Percentiles rank a stretch among this genome's conserved stretches.
These are phyloP conservation scores for Galerucella calmariensis DNA, from an alignment of 2,888 invertebrate genomes.

Conservation along the genomic window DNA sequence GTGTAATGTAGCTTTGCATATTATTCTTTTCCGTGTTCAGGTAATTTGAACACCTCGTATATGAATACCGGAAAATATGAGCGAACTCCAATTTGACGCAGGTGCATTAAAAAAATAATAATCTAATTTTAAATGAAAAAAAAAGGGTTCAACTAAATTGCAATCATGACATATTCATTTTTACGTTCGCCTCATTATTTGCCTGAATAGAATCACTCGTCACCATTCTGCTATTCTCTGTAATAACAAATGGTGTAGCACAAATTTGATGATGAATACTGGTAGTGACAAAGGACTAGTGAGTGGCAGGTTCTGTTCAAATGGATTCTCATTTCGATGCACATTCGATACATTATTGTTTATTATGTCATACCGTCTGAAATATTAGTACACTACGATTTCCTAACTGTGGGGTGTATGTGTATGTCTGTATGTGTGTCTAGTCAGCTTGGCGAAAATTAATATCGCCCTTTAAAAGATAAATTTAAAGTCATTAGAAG, in stretches of 20 bases:
- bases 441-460: not conserved
- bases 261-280: conserved; percentile 62
- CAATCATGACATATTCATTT: conserved; percentile 17
- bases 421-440: not conserved
- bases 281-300: conserved; percentile 54
- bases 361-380: conserved; percentile 35
- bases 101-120: not conserved
- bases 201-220: conserved; percentile 34
- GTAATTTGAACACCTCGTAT: not conserved
- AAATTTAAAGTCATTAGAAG: not conserved
- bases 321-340: conserved; percentile 58
- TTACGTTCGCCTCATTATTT: conserved; percentile 21
- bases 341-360: conserved; percentile 58
- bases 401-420: not conserved
- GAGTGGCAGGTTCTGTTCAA: conserved; percentile 56
- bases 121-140: not conserved
- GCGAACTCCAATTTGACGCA: not conserved
- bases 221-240: conserved; percentile 30
- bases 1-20: too few species aligned
- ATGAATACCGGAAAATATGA: not conserved
- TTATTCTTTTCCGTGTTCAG: too few species aligned
- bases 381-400: conserved; percentile 31
- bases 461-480: not conserved
- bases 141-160: conserved; percentile 6
- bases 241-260: conserved; percentile 59